Evolutionary conservation across 1,140 invertebrate species (phyloP), one percentile per base, ranked within the genome.

Genomic region (Brachionus angularis): DNA sequence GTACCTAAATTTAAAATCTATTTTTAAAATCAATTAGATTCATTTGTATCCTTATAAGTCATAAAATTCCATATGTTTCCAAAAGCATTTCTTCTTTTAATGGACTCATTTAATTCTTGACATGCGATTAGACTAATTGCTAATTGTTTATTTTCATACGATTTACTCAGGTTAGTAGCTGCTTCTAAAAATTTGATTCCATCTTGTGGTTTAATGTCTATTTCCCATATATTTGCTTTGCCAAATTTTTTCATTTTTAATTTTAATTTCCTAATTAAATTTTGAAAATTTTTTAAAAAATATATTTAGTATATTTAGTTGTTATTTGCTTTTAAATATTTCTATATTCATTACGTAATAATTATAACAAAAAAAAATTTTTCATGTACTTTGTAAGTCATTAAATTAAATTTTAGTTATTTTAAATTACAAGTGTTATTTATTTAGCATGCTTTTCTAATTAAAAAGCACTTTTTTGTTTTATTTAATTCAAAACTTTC

Each of bases 51-150:
- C 3, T 58, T 36, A 12, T 58, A 58, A 27, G 53, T 58, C 1
- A 18, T 58, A 58, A 58, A 58, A 10, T 39, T 58, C 53, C 53
- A 58, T 36, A 58, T 58, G 27, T 58, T 58, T 58, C 53, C 53
- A 10, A 39, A 58, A 58, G 53, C 53, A 23, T 58, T 58, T n/a
- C 53, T 58, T 14, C 53, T 16, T 39, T 58, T 58, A 23, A 2
- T 39, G 0, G n/a, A 4, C 23, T 58, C 33, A 33, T 34, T 18
- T 18, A 7, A n/a, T 0, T 39, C 29, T 16, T 34, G 14, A 3
- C 16, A 42, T 42, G 8, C 18, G n/a, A 39, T 21, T 39, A 12
- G 10, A 4, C 25, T 39, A 39, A 21, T 4, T 58, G 18, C 1
- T 16, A 12, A 23, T 58, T n/a, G 18, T 21, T 23, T 39, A 23